Evolutionary conservation across 2,113 vertebrate species (phyloP), one percentile per base, ranked within the genome.

Genomic region (Dipodomys merriami): DNA sequence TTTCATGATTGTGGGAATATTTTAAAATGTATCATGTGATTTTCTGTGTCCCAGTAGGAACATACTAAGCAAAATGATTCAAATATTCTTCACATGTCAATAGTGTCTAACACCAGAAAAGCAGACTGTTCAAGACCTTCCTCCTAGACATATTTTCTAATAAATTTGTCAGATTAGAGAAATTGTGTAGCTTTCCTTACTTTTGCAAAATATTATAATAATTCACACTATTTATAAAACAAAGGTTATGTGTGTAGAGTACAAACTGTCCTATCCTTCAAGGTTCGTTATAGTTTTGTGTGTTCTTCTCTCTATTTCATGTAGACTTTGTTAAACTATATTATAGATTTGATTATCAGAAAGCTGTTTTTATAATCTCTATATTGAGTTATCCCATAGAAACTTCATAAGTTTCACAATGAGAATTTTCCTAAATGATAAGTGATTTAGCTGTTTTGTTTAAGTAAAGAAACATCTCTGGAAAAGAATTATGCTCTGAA

Each of bases 321-420:
- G 39, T 30, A 6, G 1, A 77, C 44, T n/a, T 9, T 86, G 8
- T 69, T 82, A 85, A 80, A 29, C n/a, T 93, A 30, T 62, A 33
- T n/a, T 73, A 13, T 27, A 86, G 20, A 65, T 93, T 83, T 86
- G 1, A 91, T 83, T 91, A 23, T 19, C n/a, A 72, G 8, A 91
- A 84, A 76, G 2, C 2, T 64, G 74, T 53, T 8, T 53, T 9
- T 53, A 53, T 53, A 53, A 16, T 57, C 53, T 57, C 53, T 16
- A 16, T 13, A 57, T 15, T 57, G 53, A 57, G 53, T 16, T 57
- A 57, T 57, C 53, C 53, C 53, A 57, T 57, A 57, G 53, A 57
- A 57, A 57, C 53, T 4, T 57, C 4, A 57, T 19, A 7, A 44
- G 0, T 30, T 82, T 76, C 16, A 29, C 6, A 90, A 23, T 33